Conservation (phyloP, 2,888 invertebrate genomes). For the Camponotus fellah region DNA sequence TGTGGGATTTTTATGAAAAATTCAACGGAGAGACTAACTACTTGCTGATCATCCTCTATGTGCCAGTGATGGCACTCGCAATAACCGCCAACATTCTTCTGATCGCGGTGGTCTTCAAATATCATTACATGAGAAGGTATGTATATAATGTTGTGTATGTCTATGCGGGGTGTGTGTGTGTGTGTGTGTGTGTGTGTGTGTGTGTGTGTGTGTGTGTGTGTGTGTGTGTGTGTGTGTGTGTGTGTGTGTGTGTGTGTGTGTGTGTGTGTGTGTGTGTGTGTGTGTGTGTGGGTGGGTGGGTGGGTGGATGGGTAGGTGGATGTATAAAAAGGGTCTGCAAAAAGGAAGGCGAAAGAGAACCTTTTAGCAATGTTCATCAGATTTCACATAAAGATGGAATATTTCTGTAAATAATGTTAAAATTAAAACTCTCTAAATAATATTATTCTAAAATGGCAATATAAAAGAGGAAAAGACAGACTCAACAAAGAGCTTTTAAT, state of each 20-base stretch:
- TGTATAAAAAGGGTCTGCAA: neutral
- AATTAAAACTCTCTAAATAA: neutral
- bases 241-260: too few relatives aligned
- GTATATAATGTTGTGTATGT: conserved; percentile 72
- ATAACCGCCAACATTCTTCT: conserved; percentile 89
- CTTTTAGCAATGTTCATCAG: neutral
- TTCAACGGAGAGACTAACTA: conserved; percentile 77
- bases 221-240: too few relatives aligned
- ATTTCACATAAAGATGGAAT: neutral
- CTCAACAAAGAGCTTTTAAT: neutral
- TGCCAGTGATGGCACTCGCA: conserved; percentile 89
- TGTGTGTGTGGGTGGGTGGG: neutral
- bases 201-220: neutral
- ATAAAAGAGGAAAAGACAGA: neutral
- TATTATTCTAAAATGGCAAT: neutral
- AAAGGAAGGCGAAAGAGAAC: neutral
- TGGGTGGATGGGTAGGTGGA: neutral
- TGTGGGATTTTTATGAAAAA: conserved; percentile 74
- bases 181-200: too few relatives aligned
- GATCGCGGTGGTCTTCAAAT: conserved; percentile 90
- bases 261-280: neutral
- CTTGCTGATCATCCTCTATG: conserved; percentile 89
- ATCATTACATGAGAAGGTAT: conserved; percentile 90
- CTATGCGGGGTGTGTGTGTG: neutral
- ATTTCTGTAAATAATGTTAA: neutral